Evolutionary conservation across 2,888 invertebrate species (phyloP).

Genomic region (Tanytarsus gracilentus): DNA sequence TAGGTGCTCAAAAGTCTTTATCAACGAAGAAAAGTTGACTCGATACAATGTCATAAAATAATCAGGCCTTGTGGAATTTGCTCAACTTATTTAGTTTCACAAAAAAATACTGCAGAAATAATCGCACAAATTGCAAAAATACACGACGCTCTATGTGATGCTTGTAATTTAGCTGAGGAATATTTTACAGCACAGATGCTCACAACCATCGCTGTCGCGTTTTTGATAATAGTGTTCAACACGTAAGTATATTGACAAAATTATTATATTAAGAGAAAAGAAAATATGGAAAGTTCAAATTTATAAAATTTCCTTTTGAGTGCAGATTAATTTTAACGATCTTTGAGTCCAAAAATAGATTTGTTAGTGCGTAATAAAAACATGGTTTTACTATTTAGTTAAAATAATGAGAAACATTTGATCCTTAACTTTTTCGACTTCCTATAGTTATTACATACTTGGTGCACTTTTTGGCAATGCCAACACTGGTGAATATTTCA

Average conservation of each 20-base stretch:
- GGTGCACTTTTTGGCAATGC: slow-evolving; percentile 39
- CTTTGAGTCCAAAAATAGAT: too few relatives aligned
- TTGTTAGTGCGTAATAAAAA: too few relatives aligned
- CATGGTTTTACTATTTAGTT: too few relatives aligned
- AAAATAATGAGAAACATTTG: too few relatives aligned
- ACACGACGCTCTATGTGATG: slow-evolving; percentile 40
- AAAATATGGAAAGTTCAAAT: neutral
- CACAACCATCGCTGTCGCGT: slow-evolving; percentile 40
- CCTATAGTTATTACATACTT: slow-evolving; percentile 35
- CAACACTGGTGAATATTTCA: slow-evolving; percentile 37
- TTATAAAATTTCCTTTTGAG: too few relatives aligned
- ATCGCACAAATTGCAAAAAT: slow-evolving; percentile 30
- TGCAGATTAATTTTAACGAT: too few relatives aligned
- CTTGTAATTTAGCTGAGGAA: slow-evolving; percentile 39
- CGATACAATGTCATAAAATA: slow-evolving; percentile 29
- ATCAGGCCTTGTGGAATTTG: slow-evolving; percentile 21
- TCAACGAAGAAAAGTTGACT: slow-evolving; percentile 9
- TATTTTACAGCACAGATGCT: slow-evolving; percentile 39
- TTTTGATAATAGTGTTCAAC: slow-evolving; percentile 40
- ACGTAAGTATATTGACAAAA: slow-evolving; percentile 31
- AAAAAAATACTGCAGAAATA: neutral
- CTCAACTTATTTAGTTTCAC: neutral
- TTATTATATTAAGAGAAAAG: neutral
- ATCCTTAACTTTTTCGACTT: neutral
- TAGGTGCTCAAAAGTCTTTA: slow-evolving; percentile 20